Base-by-base conservation (phyloP, 2,113 vertebrate species). In the Ibidorhyncha struthersii region DNA sequence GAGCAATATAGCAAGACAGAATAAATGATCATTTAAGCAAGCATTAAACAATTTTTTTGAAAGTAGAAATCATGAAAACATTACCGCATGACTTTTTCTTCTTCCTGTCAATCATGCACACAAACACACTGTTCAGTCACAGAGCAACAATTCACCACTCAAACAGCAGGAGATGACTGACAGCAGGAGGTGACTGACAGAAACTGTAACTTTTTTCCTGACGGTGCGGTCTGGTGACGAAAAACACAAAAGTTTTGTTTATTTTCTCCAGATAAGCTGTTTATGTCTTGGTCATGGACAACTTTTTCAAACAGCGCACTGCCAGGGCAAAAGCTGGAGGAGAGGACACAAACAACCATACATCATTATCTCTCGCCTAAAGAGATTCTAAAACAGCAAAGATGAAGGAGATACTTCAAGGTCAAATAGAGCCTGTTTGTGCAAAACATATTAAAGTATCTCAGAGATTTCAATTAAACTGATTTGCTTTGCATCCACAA, bases 391-490 rank as follows among this genome's bases (percentile, higher is more conserved):
- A 73, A 71, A 17, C 5, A 83, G 12, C 18, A 61, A 71, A 83
- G 18, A 21, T 20, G 20, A 50, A 82, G 27, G 26, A 38, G 7
- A 59, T 55, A 43, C 27, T 20, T 26, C 34, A 21, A 59, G 36
- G 40, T 55, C 10, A 45, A 88, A 65, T 9, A 0, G 0, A 32
- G 8, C 6, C 5, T n/a, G 8, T 14, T 82, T 2, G 0, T 40
- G 10, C n/a, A 88, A 52, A 59, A 27, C 11, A 30, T 8, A 23
- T 27, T 55, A 14, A 56, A 66, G 14, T 45, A 56, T 25, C 29
- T 72, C 20, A 73, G 8, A 32, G 22, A 66, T 65, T 74, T 91
- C 3, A 45, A 5, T 78, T 62, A 43, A 76, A 38, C 4, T 34
- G 21, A 19, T 92, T 76, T 88, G 22, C 17, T 67, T 25, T 53